These are phyloP conservation scores for Garrulus glandarius DNA, from an alignment of 2,797 vertebrate genomes.

Conservation along the genomic window DNA sequence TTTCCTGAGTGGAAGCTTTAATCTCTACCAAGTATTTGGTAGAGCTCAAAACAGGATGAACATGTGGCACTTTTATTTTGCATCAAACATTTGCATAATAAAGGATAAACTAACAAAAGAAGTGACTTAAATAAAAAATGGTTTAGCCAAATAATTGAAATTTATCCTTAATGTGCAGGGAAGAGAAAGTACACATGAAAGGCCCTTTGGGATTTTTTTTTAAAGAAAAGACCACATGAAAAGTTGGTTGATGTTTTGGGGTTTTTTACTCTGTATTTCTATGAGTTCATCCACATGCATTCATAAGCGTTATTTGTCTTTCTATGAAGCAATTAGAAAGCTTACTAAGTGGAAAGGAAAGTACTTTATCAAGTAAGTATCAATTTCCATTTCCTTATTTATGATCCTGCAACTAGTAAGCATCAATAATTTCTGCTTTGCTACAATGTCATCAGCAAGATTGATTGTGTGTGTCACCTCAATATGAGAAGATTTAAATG, in stretches of 20 bases:
- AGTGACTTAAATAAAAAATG: neutral
- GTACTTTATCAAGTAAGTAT: constrained; percentile 90
- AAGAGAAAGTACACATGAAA: neutral
- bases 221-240: constrained; percentile 22
- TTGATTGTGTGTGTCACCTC: constrained; percentile 86
- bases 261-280: neutral
- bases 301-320: neutral
- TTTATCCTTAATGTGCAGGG: neutral
- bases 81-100: constrained; percentile 20
- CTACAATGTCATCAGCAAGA: constrained; percentile 87
- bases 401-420: constrained; percentile 86
- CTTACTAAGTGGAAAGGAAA: constrained; percentile 77
- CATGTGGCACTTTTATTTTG: constrained; percentile 21
- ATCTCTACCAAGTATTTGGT: constrained; percentile 10
- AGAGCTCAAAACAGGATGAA: constrained; percentile 10
- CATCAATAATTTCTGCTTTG: constrained; percentile 87
- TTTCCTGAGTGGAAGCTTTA: constrained; percentile 24
- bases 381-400: constrained; percentile 90
- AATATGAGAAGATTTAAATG: constrained; percentile 89
- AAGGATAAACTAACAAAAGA: constrained; percentile 23
- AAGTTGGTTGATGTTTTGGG: neutral
- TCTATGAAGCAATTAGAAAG: constrained; percentile 36
- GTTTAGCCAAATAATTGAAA: neutral
- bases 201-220: neutral
- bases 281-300: neutral